Percentiles rank a stretch among this genome's conserved stretches.
phyloP scores from a whole-genome alignment of 2,113 vertebrate species.

The Colossoma macropomum region DNA sequence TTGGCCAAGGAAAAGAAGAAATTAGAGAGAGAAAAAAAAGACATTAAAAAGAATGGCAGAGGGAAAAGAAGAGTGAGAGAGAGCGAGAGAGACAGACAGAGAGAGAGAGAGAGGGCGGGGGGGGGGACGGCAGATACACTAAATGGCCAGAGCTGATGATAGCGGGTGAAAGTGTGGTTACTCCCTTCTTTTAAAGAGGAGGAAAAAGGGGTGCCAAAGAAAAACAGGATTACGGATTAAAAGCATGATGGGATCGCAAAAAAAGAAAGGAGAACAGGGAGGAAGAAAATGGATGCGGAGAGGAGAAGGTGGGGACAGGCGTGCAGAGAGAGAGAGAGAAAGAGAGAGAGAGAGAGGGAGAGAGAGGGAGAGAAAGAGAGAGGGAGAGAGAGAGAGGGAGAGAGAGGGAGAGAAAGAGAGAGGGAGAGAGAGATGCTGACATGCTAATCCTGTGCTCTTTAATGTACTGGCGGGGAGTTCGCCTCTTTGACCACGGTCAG shows the following conservation, averaged over 20 bases:
- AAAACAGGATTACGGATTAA: not conserved
- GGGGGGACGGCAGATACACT: not conserved
- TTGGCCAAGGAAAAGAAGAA: not conserved
- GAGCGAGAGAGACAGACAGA: no score
- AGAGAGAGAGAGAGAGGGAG: not conserved
- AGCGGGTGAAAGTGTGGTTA: not conserved
- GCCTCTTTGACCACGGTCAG: not conserved
- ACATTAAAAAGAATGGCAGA: not conserved
- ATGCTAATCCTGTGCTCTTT: no score
- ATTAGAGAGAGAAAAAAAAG: not conserved
- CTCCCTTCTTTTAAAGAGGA: conserved; percentile 16
- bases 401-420: conserved; percentile 13
- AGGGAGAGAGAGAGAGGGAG: not conserved
- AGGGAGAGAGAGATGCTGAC: not conserved
- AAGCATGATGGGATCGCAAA: not conserved
- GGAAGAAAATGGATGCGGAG: not conserved
- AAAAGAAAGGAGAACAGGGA: not conserved
- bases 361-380: conserved; percentile 13
- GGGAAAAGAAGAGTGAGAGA: conserved; percentile 1
- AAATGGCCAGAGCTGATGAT: not conserved
- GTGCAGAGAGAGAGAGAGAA: not conserved
- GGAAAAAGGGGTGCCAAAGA: not conserved
- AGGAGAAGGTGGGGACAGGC: not conserved
- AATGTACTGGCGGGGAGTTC: not conserved
- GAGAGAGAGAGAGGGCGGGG: not conserved